Percentiles rank a stretch among this genome's conserved stretches.
These are phyloP conservation scores for Stomatorhinus walkeri DNA, from an alignment of 2,797 vertebrate species.

Conservation along the genomic window DNA sequence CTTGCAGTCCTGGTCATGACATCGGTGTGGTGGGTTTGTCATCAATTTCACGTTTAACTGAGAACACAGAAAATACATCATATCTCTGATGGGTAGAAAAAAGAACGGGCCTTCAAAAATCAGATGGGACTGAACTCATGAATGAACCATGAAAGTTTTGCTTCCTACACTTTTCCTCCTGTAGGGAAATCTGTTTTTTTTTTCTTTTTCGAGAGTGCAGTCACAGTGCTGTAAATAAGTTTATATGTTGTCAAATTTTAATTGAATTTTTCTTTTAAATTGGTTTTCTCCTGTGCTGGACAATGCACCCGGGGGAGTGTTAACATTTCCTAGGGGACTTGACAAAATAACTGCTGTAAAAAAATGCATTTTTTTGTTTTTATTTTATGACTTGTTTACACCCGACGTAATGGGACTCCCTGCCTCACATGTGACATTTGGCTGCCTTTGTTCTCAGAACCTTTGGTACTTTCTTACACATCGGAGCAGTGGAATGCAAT, in stretches of 20 bases:
- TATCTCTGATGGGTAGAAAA: neutral
- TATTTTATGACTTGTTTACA: neutral
- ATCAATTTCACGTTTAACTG: neutral
- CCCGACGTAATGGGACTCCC: neutral
- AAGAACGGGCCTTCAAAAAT: neutral
- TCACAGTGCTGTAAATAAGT: conserved; percentile 5
- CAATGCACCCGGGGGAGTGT: neutral
- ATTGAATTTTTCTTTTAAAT: conserved; percentile 16
- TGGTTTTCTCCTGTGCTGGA: neutral
- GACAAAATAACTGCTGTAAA: neutral
- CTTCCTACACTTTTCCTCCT: neutral
- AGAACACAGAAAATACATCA: neutral
- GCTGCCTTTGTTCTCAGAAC: neutral
- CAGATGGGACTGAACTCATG: neutral
- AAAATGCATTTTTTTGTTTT: neutral
- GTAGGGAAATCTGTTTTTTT: neutral
- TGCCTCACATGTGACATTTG: neutral
- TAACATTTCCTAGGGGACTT: neutral
- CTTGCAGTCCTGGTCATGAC: neutral
- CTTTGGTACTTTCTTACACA: neutral
- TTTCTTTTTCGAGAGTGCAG: neutral
- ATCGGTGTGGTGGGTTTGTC: neutral
- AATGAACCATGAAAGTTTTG: conserved; percentile 17
- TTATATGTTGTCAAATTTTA: conserved; percentile 15
- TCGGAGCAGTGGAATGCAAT: neutral